These are phyloP conservation scores for Hoplodrina blanda DNA, from an alignment of 2,888 invertebrate genomes.

Conservation along the genomic window DNA sequence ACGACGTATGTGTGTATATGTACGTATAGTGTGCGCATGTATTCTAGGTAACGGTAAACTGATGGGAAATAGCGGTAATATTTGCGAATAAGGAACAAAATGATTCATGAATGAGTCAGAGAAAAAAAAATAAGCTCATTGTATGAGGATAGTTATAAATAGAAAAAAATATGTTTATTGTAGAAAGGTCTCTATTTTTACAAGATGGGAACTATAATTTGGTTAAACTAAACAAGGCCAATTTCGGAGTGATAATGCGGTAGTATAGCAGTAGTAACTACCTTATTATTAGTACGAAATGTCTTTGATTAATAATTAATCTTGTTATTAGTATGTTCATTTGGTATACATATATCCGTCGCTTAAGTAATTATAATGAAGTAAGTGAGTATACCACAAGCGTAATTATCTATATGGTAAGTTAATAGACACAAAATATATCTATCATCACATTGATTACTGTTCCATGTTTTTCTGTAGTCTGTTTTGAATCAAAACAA, in stretches of 20 bases:
- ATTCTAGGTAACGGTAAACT: constrained; percentile 40
- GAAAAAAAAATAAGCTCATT: background rate
- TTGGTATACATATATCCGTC: constrained; percentile 10
- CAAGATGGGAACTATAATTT: no score
- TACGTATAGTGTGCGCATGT: constrained; percentile 26
- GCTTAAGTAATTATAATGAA: constrained; percentile 14
- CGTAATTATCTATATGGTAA: background rate
- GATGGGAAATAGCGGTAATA: constrained; percentile 47
- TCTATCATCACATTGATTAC: background rate
- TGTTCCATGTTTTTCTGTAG: constrained; percentile 1
- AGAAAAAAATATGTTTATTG: background rate
- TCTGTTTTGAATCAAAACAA: background rate
- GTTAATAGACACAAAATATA: background rate
- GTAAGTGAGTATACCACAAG: background rate
- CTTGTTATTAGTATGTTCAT: background rate
- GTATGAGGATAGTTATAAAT: background rate
- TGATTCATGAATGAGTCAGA: background rate
- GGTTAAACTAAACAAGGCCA: background rate
- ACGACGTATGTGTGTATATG: background rate
- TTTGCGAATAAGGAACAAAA: constrained; percentile 17
- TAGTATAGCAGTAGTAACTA: background rate
- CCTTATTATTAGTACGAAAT: background rate
- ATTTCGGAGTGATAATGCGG: background rate
- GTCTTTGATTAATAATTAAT: background rate
- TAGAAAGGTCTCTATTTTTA: background rate